Conservation (phyloP, 2,888 invertebrate species). For the Lasioglossum figueresi region DNA sequence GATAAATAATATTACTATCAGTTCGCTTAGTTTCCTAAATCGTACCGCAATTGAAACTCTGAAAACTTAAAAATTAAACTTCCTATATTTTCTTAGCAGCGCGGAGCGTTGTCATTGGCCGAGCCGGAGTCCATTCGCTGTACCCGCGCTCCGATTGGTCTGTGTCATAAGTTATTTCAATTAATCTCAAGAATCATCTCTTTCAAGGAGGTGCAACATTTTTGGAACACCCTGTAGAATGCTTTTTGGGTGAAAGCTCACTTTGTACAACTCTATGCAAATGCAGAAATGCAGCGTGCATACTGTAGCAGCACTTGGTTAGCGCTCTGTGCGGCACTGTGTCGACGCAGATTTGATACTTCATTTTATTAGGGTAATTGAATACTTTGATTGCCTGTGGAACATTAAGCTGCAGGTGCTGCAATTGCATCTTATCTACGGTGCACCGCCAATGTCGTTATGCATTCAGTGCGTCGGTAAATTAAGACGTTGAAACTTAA, state of each 20-base stretch:
- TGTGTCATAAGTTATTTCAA: too few species aligned
- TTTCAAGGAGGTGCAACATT: too few species aligned
- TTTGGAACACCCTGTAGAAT: background rate
- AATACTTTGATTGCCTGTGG: constrained; percentile 1
- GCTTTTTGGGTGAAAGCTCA: background rate
- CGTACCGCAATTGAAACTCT: too few species aligned
- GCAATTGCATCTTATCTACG: background rate
- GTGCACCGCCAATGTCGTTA: background rate
- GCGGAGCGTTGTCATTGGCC: too few species aligned
- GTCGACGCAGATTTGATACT: background rate
- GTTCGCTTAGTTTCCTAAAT: too few species aligned
- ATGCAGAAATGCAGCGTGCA: background rate
- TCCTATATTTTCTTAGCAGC: too few species aligned
- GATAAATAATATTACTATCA: too few species aligned
- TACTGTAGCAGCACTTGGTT: background rate
- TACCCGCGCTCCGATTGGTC: too few species aligned
- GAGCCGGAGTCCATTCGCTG: too few species aligned
- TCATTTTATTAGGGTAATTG: background rate
- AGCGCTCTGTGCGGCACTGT: background rate
- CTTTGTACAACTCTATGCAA: background rate
- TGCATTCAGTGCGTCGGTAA: background rate
- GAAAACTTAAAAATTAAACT: too few species aligned
- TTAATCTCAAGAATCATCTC: too few species aligned
- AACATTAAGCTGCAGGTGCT: background rate
- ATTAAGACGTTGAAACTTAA: background rate